These are phyloP conservation scores for Panorpa germanica DNA, from an alignment of 2,888 invertebrate genomes.

Conservation along the genomic window DNA sequence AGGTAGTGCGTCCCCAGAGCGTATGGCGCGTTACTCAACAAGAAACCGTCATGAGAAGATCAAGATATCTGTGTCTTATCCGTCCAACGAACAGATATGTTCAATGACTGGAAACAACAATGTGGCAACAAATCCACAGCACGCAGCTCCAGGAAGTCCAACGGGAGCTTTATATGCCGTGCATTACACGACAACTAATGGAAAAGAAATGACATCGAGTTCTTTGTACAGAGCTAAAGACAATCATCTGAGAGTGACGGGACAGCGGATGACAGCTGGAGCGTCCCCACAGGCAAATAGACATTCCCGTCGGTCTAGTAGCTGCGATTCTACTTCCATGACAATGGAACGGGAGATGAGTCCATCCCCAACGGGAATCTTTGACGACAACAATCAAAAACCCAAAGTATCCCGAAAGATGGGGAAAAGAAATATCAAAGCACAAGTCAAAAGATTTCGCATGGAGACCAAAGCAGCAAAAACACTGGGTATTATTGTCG, in stretches of 20 bases:
- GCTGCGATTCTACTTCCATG: conserved; percentile 26
- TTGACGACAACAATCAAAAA: conserved; percentile 30
- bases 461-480: conserved; percentile 97
- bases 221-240: conserved; percentile 27
- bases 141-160: conserved; percentile 22
- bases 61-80: conserved; percentile 73
- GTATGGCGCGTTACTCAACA: conserved; percentile 37
- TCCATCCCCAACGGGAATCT: conserved; percentile 27
- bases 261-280: conserved; percentile 15
- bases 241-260: conserved; percentile 37
- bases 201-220: conserved; percentile 36
- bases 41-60: conserved; percentile 54
- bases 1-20: conserved; percentile 42
- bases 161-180: conserved; percentile 38
- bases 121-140: no score
- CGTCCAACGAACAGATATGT: conserved; percentile 53
- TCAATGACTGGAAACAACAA: conserved; percentile 18
- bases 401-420: conserved; percentile 38
- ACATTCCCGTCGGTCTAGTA: conserved; percentile 25
- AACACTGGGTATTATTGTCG: conserved; percentile 91
- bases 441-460: conserved; percentile 75
- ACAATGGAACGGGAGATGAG: conserved; percentile 25
- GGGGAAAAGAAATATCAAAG: conserved; percentile 80
- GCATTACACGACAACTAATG: conserved; percentile 43
- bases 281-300: conserved; percentile 11